Evolutionary conservation across 2,888 invertebrate genomes (phyloP).

Genomic region (Deladenus siricidicola): DNA sequence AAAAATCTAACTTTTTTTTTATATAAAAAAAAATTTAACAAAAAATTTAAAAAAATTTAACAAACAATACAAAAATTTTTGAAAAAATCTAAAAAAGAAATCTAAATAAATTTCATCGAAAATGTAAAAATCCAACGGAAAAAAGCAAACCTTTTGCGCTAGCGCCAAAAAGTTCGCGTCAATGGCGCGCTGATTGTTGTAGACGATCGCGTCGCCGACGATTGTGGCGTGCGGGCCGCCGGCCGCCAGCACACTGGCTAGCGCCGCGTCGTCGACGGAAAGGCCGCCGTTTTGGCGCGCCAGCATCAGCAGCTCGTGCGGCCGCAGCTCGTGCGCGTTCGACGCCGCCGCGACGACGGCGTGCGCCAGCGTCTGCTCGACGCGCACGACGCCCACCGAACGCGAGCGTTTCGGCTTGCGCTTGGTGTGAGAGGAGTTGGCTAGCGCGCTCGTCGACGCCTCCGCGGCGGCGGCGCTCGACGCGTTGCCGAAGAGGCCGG

Average conservation of each 20-base stretch:
- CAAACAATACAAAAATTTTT: too few relatives aligned
- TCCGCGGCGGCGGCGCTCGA: slow-evolving; percentile 6
- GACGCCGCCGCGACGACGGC: not conserved
- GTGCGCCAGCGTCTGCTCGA: not conserved
- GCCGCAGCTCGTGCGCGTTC: not conserved
- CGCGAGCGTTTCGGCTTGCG: slow-evolving; percentile 23
- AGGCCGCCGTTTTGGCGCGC: too few relatives aligned
- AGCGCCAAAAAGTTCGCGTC: slow-evolving; percentile 25
- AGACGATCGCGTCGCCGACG: slow-evolving; percentile 14
- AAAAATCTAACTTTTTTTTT: too few relatives aligned
- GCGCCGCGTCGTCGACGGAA: too few relatives aligned
- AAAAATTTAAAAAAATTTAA: too few relatives aligned
- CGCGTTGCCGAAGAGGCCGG: not conserved
- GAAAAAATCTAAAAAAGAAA: too few relatives aligned
- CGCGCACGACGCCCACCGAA: slow-evolving; percentile 27
- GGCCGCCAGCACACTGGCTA: not conserved
- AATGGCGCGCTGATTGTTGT: slow-evolving; percentile 16
- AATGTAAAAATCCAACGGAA: too few relatives aligned
- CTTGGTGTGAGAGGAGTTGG: slow-evolving; percentile 40
- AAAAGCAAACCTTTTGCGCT: slow-evolving; percentile 15
- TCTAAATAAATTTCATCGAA: too few relatives aligned
- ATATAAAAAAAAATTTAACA: too few relatives aligned
- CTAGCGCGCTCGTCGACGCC: slow-evolving; percentile 14
- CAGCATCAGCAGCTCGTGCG: too few relatives aligned
- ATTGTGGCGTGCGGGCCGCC: not conserved